Conservation (phyloP, 2,888 invertebrate species). For the Eulithis prunata region DNA sequence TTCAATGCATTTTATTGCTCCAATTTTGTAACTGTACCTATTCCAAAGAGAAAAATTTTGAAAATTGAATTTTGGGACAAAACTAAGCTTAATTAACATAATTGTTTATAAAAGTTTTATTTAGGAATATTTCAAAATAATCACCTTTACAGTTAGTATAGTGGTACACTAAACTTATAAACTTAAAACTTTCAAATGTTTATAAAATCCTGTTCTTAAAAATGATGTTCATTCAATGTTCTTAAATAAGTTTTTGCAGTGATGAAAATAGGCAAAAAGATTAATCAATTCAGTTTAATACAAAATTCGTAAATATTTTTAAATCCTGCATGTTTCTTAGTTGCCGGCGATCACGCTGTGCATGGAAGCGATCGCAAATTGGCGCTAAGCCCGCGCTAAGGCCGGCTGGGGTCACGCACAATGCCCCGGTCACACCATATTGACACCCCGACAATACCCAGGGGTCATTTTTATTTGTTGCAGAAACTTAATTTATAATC, state of each 20-base stretch:
- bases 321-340: not conserved
- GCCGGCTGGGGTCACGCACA: conserved; percentile 75
- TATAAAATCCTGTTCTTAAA: too few relatives aligned
- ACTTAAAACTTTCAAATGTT: too few relatives aligned
- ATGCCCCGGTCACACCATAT: conserved; percentile 81
- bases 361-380: conserved; percentile 76
- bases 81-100: too few relatives aligned
- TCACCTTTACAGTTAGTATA: too few relatives aligned
- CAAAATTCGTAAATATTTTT: too few relatives aligned
- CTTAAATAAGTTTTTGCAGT: too few relatives aligned
- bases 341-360: conserved; percentile 70
- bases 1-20: conserved; percentile 76
- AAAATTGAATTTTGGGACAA: too few relatives aligned
- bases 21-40: conserved; percentile 58
- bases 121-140: not conserved
- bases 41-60: not conserved
- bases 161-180: too few relatives aligned
- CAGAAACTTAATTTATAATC: conserved; percentile 85
- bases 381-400: conserved; percentile 63
- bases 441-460: conserved; percentile 81
- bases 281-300: too few relatives aligned
- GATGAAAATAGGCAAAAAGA: too few relatives aligned
- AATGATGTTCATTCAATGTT: too few relatives aligned
- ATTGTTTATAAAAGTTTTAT: too few relatives aligned
- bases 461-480: conserved; percentile 85